Base-by-base conservation (phyloP, 2,888 invertebrate species). In the Meteorus colon region DNA sequence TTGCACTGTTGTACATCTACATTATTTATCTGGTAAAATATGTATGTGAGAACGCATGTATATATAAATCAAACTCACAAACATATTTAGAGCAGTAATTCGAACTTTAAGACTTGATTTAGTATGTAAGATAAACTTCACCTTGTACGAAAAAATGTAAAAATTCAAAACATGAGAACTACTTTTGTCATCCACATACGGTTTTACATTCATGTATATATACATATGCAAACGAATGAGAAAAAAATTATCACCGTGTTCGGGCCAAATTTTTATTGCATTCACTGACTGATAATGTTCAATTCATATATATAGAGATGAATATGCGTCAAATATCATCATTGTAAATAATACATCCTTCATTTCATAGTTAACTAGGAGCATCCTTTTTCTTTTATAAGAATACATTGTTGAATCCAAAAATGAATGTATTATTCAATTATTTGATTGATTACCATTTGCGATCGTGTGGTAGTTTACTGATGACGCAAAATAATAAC, bases 1-100 rank as follows among this genome's bases (percentile, higher is more conserved):
- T 8, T 94, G 93, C 84, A 94, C 94, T 12, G 91, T 93, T 66
- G 90, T 94, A 78, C 95, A 95, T 88, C 89, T 95, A 74, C 91
- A 93, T 87, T 93, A 94, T 88, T 90, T 95, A 79, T 91, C 93
- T 67, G 91, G 87, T 87, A 92, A 91, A 89, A 90, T 91, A 45
- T 88, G 88, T 79, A 84, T 87, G 37, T 80, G 88, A 76, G 88
- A 84, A 84, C 5, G 24, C 6, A 66, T 24, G 31, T 29, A 51
- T 31, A 62, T 19, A 62, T 45, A 62, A 48, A 19, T 75, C 31
- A 29, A 16, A 29, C 16, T 62, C 31, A n/a, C 31, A 16, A 29
- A 29, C 12, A 31, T 14, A 62, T 27, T 62, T 68, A 10, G 14
- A n/a, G 16, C 1, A n/a, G n/a, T n/a, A n/a, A n/a, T 48, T n/a